These are phyloP conservation scores for Melanotaenia boesemani DNA, from an alignment of 2,797 vertebrate genomes.

Conservation along the genomic window DNA sequence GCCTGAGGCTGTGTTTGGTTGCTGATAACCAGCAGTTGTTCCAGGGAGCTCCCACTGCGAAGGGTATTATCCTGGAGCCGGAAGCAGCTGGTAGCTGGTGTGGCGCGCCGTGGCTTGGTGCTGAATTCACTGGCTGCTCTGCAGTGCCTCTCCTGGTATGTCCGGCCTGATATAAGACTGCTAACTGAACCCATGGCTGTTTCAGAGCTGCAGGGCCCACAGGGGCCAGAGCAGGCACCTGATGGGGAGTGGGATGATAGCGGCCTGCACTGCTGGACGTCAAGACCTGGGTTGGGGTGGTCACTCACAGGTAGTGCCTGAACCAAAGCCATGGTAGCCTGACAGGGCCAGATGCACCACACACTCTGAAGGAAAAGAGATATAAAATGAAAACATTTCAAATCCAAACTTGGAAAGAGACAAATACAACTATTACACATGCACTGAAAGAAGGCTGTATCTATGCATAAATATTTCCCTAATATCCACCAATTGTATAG, in stretches of 20 bases:
- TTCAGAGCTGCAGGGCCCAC: slow-evolving; percentile 62
- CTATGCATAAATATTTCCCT: background rate
- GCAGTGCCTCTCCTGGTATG: slow-evolving; percentile 88
- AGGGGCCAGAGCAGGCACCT: slow-evolving; percentile 58
- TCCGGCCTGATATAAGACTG: slow-evolving; percentile 94
- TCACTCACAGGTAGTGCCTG: slow-evolving; percentile 92
- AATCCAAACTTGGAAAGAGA: background rate
- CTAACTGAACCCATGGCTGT: slow-evolving; percentile 95
- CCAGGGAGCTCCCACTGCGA: slow-evolving; percentile 85
- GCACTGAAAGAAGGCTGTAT: background rate
- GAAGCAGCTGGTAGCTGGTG: slow-evolving; percentile 86
- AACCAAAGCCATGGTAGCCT: slow-evolving; percentile 92
- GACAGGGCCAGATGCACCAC: slow-evolving; percentile 74
- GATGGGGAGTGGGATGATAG: slow-evolving; percentile 69
- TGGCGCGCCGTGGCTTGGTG: slow-evolving; percentile 83
- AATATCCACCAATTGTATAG: background rate
- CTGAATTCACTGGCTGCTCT: slow-evolving; percentile 81
- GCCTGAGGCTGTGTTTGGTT: slow-evolving; percentile 69
- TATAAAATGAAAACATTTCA: slow-evolving; percentile 4
- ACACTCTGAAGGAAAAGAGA: slow-evolving; percentile 66
- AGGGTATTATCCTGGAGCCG: slow-evolving; percentile 82
- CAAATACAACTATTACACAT: background rate
- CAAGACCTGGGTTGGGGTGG: slow-evolving; percentile 80
- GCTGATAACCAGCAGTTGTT: slow-evolving; percentile 86
- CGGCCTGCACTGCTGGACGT: slow-evolving; percentile 79